phyloP scores from a whole-genome alignment of 2,888 invertebrate species.

The Drosophila basisetae region DNA sequence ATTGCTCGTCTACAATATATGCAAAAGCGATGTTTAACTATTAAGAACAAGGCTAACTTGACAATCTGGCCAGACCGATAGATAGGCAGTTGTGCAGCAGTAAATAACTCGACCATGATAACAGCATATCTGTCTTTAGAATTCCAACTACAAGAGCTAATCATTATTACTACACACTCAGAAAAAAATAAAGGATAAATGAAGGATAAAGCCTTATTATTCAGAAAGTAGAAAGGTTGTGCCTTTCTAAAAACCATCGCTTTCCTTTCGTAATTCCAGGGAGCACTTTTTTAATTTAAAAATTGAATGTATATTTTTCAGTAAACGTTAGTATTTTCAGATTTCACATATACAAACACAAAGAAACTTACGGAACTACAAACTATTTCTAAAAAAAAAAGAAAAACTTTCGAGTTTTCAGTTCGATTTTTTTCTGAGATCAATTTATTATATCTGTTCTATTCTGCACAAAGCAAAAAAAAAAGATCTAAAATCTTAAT shows the following conservation, averaged over 20 bases:
- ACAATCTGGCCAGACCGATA: conserved; percentile 33
- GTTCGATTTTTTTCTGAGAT: not conserved
- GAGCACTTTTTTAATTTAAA: too few relatives aligned
- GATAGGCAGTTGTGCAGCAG: not conserved
- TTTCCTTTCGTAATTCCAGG: not conserved
- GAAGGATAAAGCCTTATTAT: not conserved
- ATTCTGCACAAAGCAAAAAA: not conserved
- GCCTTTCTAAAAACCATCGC: not conserved
- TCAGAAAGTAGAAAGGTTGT: not conserved
- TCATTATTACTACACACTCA: not conserved
- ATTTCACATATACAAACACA: not conserved
- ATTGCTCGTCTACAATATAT: conserved; percentile 66
- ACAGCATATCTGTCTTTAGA: conserved; percentile 18
- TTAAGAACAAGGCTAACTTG: conserved; percentile 76
- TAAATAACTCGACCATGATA: conserved; percentile 45
- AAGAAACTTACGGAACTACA: not conserved
- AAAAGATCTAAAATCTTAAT: not conserved
- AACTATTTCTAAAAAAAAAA: not conserved
- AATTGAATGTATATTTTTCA: too few relatives aligned
- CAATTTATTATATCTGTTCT: too few relatives aligned
- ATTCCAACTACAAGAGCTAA: conserved; percentile 1
- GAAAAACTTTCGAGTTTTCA: not conserved
- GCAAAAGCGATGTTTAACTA: conserved; percentile 61
- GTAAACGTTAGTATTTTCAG: not conserved
- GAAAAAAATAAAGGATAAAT: not conserved